Conservation (phyloP, 1,140 invertebrate species). For the Paramacrobiotus metropolitanus region DNA sequence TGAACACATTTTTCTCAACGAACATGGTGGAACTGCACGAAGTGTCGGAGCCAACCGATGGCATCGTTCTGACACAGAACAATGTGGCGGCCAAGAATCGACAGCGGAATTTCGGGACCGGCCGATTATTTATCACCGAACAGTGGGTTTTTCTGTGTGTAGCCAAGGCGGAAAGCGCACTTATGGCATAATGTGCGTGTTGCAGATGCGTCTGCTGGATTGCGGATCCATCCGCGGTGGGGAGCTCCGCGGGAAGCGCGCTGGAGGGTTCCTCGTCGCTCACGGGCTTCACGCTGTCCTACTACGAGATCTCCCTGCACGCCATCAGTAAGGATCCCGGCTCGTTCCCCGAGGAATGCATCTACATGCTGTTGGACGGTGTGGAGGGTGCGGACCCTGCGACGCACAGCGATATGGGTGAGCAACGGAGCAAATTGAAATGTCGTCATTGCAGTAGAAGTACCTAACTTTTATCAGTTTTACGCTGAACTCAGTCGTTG, state of each 20-base stretch:
- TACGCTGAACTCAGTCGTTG: no score
- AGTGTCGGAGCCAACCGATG: background rate
- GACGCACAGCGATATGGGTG: no score
- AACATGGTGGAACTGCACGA: background rate
- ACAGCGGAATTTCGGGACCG: background rate
- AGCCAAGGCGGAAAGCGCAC: background rate
- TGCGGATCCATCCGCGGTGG: no score
- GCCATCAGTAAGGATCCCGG: conserved; percentile 41
- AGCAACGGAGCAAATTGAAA: no score
- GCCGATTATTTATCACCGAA: background rate
- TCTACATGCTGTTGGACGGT: conserved; percentile 43
- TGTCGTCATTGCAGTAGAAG: no score
- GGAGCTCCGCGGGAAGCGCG: background rate
- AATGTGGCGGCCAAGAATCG: background rate
- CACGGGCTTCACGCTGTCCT: conserved; percentile 41
- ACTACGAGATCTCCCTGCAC: conserved; percentile 44
- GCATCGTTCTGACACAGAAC: background rate
- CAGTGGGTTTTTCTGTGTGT: background rate
- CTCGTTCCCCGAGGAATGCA: conserved; percentile 36
- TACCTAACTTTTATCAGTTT: no score
- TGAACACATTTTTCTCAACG: no score
- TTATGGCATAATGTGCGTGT: background rate
- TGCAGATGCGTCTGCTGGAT: no score
- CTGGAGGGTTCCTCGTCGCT: background rate
- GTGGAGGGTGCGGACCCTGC: conserved; percentile 30